Percentiles rank a stretch among this genome's conserved stretches.
phyloP scores from a whole-genome alignment of 2,888 invertebrate species.

The Metopia argyrocephala region DNA sequence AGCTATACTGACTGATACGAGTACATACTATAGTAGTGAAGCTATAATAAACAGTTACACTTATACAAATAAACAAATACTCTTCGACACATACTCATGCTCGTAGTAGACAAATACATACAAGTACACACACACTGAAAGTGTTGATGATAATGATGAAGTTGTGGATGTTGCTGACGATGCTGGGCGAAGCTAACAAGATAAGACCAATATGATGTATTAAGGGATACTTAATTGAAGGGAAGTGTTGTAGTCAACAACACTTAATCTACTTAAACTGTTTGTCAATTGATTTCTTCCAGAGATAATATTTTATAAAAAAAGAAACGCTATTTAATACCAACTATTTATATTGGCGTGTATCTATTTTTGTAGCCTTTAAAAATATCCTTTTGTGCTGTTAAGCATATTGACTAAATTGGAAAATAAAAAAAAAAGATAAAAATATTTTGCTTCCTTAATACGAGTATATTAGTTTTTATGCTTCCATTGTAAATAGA shows the following conservation, averaged over 20 bases:
- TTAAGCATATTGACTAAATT: neutral
- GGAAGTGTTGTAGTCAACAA: conserved; percentile 61
- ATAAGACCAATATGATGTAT: conserved; percentile 49
- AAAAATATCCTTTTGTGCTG: conserved; percentile 14
- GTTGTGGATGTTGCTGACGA: neutral
- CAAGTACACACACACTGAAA: too few relatives aligned
- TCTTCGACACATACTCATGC: conserved; percentile 6
- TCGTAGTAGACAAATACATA: neutral
- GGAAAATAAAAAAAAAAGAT: neutral
- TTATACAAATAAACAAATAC: conserved; percentile 20
- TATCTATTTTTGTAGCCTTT: too few relatives aligned
- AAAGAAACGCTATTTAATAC: conserved; percentile 30
- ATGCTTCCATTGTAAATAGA: too few relatives aligned
- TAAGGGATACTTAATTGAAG: conserved; percentile 53
- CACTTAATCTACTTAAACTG: conserved; percentile 63
- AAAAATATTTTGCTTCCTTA: neutral
- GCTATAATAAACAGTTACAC: conserved; percentile 19
- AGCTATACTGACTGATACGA: conserved; percentile 9
- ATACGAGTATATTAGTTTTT: too few relatives aligned
- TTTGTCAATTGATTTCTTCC: conserved; percentile 58
- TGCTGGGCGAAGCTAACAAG: conserved; percentile 44
- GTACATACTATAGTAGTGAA: neutral
- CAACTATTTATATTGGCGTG: too few relatives aligned
- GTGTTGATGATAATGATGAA: too few relatives aligned
- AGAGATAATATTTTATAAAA: conserved; percentile 44